These are phyloP conservation scores for Anthrax anthrax DNA, from an alignment of 2,888 invertebrate genomes.

Conservation along the genomic window DNA sequence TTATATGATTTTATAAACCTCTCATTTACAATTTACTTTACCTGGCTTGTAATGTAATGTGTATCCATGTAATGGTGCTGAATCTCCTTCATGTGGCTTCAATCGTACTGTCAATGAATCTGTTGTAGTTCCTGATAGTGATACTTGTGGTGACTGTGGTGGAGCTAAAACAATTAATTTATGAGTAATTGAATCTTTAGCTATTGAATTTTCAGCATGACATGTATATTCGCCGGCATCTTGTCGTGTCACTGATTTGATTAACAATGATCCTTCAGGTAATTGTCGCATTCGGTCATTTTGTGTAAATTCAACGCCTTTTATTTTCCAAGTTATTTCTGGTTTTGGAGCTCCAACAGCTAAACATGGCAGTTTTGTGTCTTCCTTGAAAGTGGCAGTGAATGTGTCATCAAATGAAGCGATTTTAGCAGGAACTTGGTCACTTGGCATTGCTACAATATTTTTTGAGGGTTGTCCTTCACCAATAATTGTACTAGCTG, in stretches of 20 bases:
- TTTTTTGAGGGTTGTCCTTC: constrained; percentile 85
- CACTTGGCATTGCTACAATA: constrained; percentile 68
- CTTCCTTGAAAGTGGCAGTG: constrained; percentile 81
- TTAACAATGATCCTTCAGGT: constrained; percentile 82
- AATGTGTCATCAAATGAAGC: constrained; percentile 91
- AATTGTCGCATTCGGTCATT: constrained; percentile 72
- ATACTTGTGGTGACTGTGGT: constrained; percentile 62
- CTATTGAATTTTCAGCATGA: constrained; percentile 82
- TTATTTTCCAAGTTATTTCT: constrained; percentile 78
- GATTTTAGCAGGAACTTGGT: constrained; percentile 75
- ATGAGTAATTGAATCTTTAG: constrained; percentile 83
- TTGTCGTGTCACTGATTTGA: constrained; percentile 73
- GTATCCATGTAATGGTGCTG: constrained; percentile 82
- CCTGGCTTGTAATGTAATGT: constrained; percentile 78
- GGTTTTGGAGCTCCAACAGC: constrained; percentile 87
- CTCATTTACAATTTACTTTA: constrained; percentile 8
- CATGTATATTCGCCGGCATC: constrained; percentile 93
- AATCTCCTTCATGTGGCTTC: constrained; percentile 59
- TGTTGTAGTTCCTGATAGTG: constrained; percentile 58
- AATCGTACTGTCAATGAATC: constrained; percentile 59
- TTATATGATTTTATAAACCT: background rate
- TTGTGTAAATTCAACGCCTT: constrained; percentile 61
- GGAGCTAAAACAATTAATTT: constrained; percentile 68
- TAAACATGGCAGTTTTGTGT: constrained; percentile 78
- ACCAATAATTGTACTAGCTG: constrained; percentile 85